A percentile compares a stretch with the other conserved stretches of the same genome.
Conservation (phyloP, 2,113 vertebrate genomes). For the western clawed frog (Xenopus tropicalis) region DNA sequence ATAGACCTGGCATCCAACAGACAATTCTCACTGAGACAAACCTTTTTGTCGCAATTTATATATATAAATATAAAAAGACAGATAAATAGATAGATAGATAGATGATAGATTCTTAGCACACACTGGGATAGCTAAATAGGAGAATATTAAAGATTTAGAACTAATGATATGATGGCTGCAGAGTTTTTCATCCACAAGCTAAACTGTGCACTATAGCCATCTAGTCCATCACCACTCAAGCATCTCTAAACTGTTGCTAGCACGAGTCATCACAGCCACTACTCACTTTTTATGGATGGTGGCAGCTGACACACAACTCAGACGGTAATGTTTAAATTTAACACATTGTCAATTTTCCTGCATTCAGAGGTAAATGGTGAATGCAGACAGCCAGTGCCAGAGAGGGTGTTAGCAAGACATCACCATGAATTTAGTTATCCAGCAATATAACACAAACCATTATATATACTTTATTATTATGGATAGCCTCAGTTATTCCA, state of each 20-base stretch:
- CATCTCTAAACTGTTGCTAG: slow-evolving; percentile 13
- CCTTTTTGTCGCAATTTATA: no score
- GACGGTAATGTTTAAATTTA: not conserved
- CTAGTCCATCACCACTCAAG: slow-evolving; percentile 7
- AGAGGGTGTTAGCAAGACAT: not conserved
- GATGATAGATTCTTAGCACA: no score
- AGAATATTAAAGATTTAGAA: not conserved
- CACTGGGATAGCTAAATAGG: not conserved
- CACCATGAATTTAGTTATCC: no score
- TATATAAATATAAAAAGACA: no score
- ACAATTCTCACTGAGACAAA: no score
- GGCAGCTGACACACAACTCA: slow-evolving; percentile 20
- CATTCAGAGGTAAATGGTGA: not conserved
- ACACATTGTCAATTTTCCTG: slow-evolving; percentile 8
- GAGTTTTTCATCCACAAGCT: not conserved
- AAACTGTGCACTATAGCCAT: not conserved
- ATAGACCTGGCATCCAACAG: no score
- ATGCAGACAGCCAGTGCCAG: not conserved
- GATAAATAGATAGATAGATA: no score
- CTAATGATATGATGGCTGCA: not conserved
- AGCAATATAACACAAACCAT: no score
- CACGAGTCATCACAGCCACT: slow-evolving; percentile 19
- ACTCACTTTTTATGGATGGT: slow-evolving; percentile 14
- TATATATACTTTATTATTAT: no score
- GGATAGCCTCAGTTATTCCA: no score